A percentile compares a stretch with the other conserved stretches of the same genome.
These are phyloP conservation scores for Acronicta psi DNA, from an alignment of 2,888 invertebrate genomes.

Conservation along the genomic window DNA sequence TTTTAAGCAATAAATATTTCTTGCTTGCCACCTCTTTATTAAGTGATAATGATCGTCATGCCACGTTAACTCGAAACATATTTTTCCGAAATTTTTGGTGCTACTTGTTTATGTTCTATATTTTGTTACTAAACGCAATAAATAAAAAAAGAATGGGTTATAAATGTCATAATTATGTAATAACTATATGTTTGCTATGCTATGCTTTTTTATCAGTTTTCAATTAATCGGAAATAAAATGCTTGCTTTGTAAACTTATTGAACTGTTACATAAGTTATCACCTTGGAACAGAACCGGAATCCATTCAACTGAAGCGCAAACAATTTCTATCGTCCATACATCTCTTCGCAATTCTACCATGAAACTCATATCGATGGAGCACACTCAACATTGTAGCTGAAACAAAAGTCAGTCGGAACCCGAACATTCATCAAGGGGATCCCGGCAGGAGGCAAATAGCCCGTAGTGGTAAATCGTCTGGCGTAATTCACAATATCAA, in stretches of 20 bases:
- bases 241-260: too few species aligned
- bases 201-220: too few species aligned
- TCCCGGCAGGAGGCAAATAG: constrained; percentile 82
- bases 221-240: too few species aligned
- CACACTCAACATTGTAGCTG: constrained; percentile 58
- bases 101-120: constrained; percentile 22
- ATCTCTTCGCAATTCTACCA: constrained; percentile 57
- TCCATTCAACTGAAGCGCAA: constrained; percentile 32
- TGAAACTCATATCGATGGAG: constrained; percentile 61
- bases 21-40: constrained; percentile 72
- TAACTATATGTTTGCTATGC: too few species aligned
- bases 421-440: constrained; percentile 62
- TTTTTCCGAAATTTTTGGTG: constrained; percentile 27
- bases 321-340: constrained; percentile 52
- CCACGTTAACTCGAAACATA: constrained; percentile 17
- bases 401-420: constrained; percentile 68
- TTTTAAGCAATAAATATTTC: constrained; percentile 76
- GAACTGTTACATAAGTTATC: too few species aligned
- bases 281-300: not conserved
- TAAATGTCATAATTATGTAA: constrained; percentile 8
- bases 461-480: constrained; percentile 86
- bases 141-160: constrained; percentile 30
- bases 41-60: constrained; percentile 60
- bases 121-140: constrained; percentile 28
- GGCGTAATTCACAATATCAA: constrained; percentile 81